Percentiles rank a stretch among this genome's conserved stretches.
Conservation (phyloP, 2,113 vertebrate species). For the Anser brachyrhynchus region DNA sequence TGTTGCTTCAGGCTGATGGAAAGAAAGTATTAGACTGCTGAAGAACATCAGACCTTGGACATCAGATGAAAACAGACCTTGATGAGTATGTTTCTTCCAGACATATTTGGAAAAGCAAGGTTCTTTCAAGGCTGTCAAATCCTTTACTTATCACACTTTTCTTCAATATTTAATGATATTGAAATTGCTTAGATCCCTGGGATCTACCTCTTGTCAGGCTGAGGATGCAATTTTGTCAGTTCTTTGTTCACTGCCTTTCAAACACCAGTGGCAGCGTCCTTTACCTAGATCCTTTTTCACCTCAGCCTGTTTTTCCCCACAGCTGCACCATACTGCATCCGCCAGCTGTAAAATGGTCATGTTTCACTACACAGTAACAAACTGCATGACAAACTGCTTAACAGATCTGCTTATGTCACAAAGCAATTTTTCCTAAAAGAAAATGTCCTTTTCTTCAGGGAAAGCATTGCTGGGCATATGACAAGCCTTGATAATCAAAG, state of each 20-base stretch:
- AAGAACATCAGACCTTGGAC: not conserved
- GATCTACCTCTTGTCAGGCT: not conserved
- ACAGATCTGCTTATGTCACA: not conserved
- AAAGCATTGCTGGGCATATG: rapidly evolving
- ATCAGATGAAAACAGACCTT: not conserved
- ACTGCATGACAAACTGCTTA: not conserved
- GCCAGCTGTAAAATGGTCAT: not conserved
- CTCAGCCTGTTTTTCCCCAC: not conserved
- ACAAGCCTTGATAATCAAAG: not conserved
- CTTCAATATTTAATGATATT: not conserved
- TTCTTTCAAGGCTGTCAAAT: not conserved
- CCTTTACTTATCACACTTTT: not conserved
- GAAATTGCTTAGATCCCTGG: not conserved
- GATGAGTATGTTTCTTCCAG: not conserved
- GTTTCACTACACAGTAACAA: not conserved
- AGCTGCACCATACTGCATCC: not conserved
- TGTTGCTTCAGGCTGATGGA: not conserved
- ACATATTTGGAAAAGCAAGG: not conserved
- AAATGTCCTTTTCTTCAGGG: rapidly evolving
- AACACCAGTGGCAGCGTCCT: not conserved
- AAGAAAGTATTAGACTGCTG: not conserved
- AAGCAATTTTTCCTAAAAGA: not conserved
- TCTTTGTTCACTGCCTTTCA: not conserved
- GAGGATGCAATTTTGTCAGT: not conserved
- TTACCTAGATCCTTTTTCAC: not conserved